Evolutionary conservation across 2,888 invertebrate species (phyloP).

Genomic region (Acholoe squamosa): DNA sequence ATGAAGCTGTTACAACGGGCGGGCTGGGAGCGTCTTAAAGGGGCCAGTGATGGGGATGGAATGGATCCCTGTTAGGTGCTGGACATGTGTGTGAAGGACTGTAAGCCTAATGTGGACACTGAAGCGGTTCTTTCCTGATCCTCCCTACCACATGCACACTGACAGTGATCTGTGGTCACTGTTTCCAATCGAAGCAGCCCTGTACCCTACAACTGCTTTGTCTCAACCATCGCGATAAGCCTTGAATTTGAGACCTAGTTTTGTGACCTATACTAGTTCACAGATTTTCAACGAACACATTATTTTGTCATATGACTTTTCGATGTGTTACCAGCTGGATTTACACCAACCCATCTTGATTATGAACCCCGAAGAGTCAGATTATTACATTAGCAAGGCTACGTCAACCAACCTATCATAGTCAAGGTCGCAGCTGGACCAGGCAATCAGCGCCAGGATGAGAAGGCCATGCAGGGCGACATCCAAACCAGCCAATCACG

Average conservation of each 20-base stretch:
- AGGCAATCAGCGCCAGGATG: constrained; percentile 20
- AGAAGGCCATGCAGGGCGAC: background rate
- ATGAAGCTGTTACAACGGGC: background rate
- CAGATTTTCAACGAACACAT: no score
- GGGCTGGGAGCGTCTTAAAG: background rate
- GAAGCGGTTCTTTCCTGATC: no score
- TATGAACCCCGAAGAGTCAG: background rate
- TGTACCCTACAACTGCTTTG: no score
- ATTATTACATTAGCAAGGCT: constrained; percentile 19
- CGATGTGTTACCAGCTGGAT: no score
- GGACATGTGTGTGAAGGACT: constrained; percentile 5
- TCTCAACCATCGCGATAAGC: no score
- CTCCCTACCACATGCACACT: no score
- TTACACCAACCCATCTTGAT: background rate
- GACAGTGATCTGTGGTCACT: no score
- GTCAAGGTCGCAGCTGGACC: background rate
- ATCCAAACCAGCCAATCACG: constrained; percentile 37
- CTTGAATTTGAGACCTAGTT: no score
- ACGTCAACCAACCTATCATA: constrained; percentile 28
- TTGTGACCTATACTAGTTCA: no score
- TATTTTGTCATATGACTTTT: no score
- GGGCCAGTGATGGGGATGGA: background rate
- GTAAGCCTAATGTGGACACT: no score
- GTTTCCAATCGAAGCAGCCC: no score
- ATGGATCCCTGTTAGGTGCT: background rate